phyloP scores from a whole-genome alignment of 2,888 invertebrate genomes.

The Caenorhabditis becei region DNA sequence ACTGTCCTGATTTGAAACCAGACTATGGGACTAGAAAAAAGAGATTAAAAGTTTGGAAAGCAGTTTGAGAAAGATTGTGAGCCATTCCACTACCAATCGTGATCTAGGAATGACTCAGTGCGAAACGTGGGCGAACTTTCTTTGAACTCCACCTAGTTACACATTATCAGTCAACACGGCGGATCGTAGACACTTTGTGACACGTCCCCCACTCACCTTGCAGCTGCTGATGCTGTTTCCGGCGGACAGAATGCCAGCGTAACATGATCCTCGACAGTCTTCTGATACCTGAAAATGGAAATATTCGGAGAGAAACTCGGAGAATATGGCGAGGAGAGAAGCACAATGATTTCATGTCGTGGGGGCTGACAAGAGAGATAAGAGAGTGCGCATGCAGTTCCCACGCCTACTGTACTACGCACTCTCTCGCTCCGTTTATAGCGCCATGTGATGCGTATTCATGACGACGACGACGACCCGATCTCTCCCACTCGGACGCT shows the following conservation, averaged over 20 bases:
- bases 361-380: conserved; percentile 15
- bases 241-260: conserved; percentile 66
- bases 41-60: too few relatives aligned
- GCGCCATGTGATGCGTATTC: conserved; percentile 22
- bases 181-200: too few relatives aligned
- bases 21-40: too few relatives aligned
- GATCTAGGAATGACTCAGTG: too few relatives aligned
- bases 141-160: background rate
- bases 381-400: conserved; percentile 33
- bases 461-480: conserved; percentile 5
- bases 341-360: conserved; percentile 9
- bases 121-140: background rate
- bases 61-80: too few relatives aligned
- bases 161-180: background rate
- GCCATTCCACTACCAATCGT: too few relatives aligned
- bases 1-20: too few relatives aligned
- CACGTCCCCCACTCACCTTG: conserved; percentile 42
- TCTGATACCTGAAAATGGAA: background rate
- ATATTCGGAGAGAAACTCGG: background rate
- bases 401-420: conserved; percentile 50
- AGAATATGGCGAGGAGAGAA: conserved; percentile 13
- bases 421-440: conserved; percentile 17
- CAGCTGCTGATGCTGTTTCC: conserved; percentile 65
- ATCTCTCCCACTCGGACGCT: too few relatives aligned
- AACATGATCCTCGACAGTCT: conserved; percentile 40